Conservation (phyloP, 1,140 invertebrate genomes). For the Euura lappo region DNA sequence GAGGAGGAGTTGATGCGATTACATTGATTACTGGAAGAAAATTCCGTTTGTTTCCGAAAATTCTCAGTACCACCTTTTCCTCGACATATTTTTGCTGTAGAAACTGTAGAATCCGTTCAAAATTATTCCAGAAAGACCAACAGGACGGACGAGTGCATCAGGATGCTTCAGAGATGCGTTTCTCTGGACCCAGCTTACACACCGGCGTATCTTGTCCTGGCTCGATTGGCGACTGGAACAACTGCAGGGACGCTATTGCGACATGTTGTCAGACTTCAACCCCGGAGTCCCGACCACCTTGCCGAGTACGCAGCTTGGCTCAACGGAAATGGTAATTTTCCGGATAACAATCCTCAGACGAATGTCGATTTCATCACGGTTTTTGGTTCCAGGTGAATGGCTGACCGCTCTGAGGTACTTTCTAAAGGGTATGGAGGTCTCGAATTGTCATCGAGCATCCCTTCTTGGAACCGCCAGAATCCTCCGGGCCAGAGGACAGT, state of each 20-base stretch:
- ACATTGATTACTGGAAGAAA: constrained; percentile 8
- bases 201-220: constrained; percentile 71
- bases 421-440: constrained; percentile 63
- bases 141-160: constrained; percentile 67
- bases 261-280: constrained; percentile 68
- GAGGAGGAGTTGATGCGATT: no score
- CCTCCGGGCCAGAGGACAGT: constrained; percentile 67
- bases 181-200: constrained; percentile 69
- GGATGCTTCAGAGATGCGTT: constrained; percentile 73
- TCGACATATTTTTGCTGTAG: constrained; percentile 6
- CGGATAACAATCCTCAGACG: constrained; percentile 9
- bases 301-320: constrained; percentile 73
- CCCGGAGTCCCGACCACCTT: constrained; percentile 71
- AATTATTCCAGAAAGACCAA: constrained; percentile 68
- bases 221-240: constrained; percentile 63
- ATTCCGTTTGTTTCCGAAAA: neutral
- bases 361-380: neutral
- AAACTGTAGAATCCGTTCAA: no score
- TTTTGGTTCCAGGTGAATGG: constrained; percentile 52
- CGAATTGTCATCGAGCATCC: constrained; percentile 59
- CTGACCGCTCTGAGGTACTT: constrained; percentile 64
- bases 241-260: constrained; percentile 61
- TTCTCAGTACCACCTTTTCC: constrained; percentile 9
- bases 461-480: constrained; percentile 65
- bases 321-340: constrained; percentile 65